Evolutionary conservation across 2,113 vertebrate species (phyloP), one percentile per base, ranked within the genome.

Genomic region (Struthio camelus): DNA sequence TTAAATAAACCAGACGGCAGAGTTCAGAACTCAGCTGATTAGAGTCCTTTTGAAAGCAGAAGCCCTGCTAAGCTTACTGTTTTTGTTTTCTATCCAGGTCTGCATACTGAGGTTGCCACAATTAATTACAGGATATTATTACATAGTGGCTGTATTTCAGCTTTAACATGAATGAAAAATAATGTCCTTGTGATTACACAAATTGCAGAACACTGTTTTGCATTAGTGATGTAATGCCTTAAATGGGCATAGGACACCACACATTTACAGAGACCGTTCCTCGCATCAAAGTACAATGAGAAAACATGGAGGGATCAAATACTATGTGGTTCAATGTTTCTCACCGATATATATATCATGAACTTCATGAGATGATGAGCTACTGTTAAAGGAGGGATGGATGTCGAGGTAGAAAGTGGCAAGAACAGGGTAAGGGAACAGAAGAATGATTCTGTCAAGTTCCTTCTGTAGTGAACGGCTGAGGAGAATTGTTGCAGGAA

Each of bases 1-100:
- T 81, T 24, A 89, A 83, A 81, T 89, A 40, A 32, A 94, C 36
- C 48, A 85, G 71, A 92, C 50, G 50, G 54, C n/a, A 94, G 75
- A 87, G 38, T 89, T 93, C 67, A 89, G 89, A 94, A 85, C 22
- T 80, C 81, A 67, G 89, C 84, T 85, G 67, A 80, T 89, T 30
- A 78, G 7, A 80, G 34, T 67, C 1, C 5, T 87, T 80, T 36
- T 2, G 2, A 87, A 96, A 95, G 75, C 40, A 85, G 66, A 89
- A 85, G 51, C 71, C 64, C 76, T 75, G 46, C 78, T 93, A 91
- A 89, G 62, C 25, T 78, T 42, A 59, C 25, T 85, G 78, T 5
- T 94, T 82, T 87, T 70, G 62, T 50, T 58, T 85, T 80, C 53
- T 80, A n/a, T 73, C 76, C 71, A 90, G 42, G 32, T 64, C 87